Evolutionary conservation across 1,140 invertebrate genomes (phyloP).

Genomic region (Physella acuta): DNA sequence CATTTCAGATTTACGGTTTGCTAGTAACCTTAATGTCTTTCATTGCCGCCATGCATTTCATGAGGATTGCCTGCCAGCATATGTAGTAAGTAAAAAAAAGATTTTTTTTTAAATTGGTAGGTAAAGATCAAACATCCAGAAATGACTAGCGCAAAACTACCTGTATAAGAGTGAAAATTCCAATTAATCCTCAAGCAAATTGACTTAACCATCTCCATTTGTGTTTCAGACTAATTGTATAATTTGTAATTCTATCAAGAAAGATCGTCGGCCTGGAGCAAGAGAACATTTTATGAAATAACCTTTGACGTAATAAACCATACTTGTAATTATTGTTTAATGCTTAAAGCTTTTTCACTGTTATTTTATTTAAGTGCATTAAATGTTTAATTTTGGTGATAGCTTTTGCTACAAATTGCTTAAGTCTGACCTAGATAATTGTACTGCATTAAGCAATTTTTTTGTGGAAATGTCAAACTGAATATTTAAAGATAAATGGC

Average conservation of each 20-base stretch:
- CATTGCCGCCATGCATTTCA: slow-evolving; percentile 90
- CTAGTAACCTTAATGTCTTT: slow-evolving; percentile 76
- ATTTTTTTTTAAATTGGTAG: not conserved
- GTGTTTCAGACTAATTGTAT: slow-evolving; percentile 48
- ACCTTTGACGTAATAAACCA: too few relatives aligned
- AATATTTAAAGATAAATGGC: too few relatives aligned
- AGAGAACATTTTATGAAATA: slow-evolving; percentile 28
- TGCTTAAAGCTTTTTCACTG: not conserved
- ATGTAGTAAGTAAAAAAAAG: slow-evolving; percentile 41
- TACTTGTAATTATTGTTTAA: not conserved
- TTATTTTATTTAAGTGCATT: not conserved
- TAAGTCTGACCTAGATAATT: too few relatives aligned
- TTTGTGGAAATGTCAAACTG: too few relatives aligned
- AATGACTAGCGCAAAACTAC: not conserved
- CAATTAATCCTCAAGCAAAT: not conserved
- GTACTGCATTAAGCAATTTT: too few relatives aligned
- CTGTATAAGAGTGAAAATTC: not conserved
- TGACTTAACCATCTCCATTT: not conserved
- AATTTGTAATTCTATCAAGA: slow-evolving; percentile 50
- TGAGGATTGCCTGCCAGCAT: slow-evolving; percentile 72
- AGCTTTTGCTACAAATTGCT: too few relatives aligned
- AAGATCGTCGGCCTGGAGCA: slow-evolving; percentile 40
- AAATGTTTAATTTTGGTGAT: not conserved
- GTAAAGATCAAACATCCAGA: not conserved
- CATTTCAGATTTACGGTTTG: slow-evolving; percentile 62